These are phyloP conservation scores for Sebastes steindachneri DNA, from an alignment of 2,797 vertebrate species.

Conservation along the genomic window DNA sequence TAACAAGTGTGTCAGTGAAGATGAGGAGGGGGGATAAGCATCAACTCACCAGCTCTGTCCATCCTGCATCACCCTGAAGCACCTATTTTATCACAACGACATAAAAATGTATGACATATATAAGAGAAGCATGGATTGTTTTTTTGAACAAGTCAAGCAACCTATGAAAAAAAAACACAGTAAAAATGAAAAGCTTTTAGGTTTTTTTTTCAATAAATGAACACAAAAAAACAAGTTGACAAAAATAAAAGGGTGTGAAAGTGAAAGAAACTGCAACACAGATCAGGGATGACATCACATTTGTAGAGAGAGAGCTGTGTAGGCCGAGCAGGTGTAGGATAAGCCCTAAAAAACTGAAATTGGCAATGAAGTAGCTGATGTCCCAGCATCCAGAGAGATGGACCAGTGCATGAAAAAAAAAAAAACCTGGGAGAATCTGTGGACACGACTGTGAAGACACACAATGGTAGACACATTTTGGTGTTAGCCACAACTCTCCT, in stretches of 20 bases:
- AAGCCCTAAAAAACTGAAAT: slow-evolving; percentile 46
- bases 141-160: slow-evolving; percentile 24
- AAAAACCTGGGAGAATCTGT: slow-evolving; percentile 11
- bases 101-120: slow-evolving; percentile 73
- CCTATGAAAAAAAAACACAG: slow-evolving; percentile 6
- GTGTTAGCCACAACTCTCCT: slow-evolving; percentile 57
- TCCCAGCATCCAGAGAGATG: slow-evolving; percentile 39
- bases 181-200: not conserved
- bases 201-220: not conserved
- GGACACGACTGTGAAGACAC: slow-evolving; percentile 7
- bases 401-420: slow-evolving; percentile 7
- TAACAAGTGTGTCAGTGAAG: slow-evolving; percentile 68
- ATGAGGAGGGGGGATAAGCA: slow-evolving; percentile 53
- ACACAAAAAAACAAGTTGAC: slow-evolving; percentile 15
- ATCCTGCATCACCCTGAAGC: slow-evolving; percentile 78
- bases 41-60: slow-evolving; percentile 82
- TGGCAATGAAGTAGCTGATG: slow-evolving; percentile 48
- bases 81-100: slow-evolving; percentile 80
- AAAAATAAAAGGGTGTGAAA: slow-evolving; percentile 1
- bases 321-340: slow-evolving; percentile 64
- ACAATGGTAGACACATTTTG: slow-evolving; percentile 63
- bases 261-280: slow-evolving; percentile 37
- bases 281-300: slow-evolving; percentile 58
- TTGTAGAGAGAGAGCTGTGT: slow-evolving; percentile 40
- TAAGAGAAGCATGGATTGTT: slow-evolving; percentile 47